phyloP scores from a whole-genome alignment of 2,888 invertebrate species.

The Itoplectis maculator region DNA sequence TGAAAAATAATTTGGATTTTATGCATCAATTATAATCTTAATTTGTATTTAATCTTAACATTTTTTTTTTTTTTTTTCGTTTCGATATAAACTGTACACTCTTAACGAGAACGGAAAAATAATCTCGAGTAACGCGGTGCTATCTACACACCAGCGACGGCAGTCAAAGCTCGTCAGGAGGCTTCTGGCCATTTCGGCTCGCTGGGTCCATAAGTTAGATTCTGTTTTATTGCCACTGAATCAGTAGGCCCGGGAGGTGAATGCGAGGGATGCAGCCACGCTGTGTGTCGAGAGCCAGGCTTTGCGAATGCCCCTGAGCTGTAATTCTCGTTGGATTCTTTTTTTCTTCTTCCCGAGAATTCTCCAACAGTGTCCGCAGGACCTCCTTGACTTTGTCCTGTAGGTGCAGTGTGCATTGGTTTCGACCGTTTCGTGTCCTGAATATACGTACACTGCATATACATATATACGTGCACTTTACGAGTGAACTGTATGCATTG shows the following conservation, averaged over 20 bases:
- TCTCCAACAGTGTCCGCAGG: constrained; percentile 13
- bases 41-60: not conserved
- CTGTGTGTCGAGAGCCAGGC: constrained; percentile 22
- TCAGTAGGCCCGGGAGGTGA: not conserved
- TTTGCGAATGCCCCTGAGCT: constrained; percentile 19
- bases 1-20: not conserved
- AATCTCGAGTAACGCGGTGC: not conserved
- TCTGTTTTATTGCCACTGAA: constrained; percentile 36
- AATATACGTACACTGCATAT: not conserved
- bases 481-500: constrained; percentile 8
- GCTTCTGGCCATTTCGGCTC: constrained; percentile 31
- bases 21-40: not conserved
- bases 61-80: constrained; percentile 1
- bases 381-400: constrained; percentile 24
- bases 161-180: constrained; percentile 35
- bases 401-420: constrained; percentile 28
- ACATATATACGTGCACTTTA: not conserved
- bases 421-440: constrained; percentile 34
- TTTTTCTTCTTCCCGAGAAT: constrained; percentile 15
- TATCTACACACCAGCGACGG: not conserved
- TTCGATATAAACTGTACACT: not conserved
- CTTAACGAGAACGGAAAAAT: constrained; percentile 35
- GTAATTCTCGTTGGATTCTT: not conserved
- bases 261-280: constrained; percentile 1
- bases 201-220: constrained; percentile 13